Evolutionary conservation across 2,888 invertebrate genomes (phyloP).

Genomic region (Parnassius apollo): DNA sequence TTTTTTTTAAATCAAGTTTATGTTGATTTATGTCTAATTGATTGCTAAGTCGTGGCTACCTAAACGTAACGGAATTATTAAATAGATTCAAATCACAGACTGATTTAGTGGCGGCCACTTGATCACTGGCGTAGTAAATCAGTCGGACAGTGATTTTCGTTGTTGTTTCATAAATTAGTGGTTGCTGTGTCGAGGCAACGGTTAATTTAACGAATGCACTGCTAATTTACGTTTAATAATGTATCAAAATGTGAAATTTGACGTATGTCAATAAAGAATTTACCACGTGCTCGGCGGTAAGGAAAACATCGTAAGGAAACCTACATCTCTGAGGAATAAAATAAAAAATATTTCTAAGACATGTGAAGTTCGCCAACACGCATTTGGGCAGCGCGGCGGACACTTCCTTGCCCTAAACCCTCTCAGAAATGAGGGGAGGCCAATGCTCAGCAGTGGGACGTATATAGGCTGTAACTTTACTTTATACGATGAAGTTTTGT

Average conservation of each 20-base stretch:
- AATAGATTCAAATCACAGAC: conserved; percentile 43
- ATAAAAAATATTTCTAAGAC: too few species aligned
- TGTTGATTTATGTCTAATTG: conserved; percentile 12
- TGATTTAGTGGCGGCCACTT: conserved; percentile 40
- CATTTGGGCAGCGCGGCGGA: too few species aligned
- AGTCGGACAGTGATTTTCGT: conserved; percentile 40
- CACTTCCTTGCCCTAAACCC: too few species aligned
- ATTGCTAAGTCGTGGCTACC: conserved; percentile 15
- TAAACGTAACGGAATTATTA: conserved; percentile 34
- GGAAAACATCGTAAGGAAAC: too few species aligned
- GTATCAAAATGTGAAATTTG: conserved; percentile 35
- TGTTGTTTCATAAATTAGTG: conserved; percentile 40
- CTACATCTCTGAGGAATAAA: too few species aligned
- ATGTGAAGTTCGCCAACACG: too few species aligned
- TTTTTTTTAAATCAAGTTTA: background rate
- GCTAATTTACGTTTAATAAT: conserved; percentile 7
- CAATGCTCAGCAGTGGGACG: too few species aligned
- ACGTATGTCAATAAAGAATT: conserved; percentile 6
- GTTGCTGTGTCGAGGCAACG: conserved; percentile 8
- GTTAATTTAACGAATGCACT: conserved; percentile 9
- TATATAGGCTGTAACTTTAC: too few species aligned
- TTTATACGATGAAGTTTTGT: too few species aligned
- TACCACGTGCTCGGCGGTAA: too few species aligned
- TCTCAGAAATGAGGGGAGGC: too few species aligned
- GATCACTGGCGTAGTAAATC: conserved; percentile 35